These are phyloP conservation scores for Plagodis dolabraria DNA, from an alignment of 2,888 invertebrate genomes.

Conservation along the genomic window DNA sequence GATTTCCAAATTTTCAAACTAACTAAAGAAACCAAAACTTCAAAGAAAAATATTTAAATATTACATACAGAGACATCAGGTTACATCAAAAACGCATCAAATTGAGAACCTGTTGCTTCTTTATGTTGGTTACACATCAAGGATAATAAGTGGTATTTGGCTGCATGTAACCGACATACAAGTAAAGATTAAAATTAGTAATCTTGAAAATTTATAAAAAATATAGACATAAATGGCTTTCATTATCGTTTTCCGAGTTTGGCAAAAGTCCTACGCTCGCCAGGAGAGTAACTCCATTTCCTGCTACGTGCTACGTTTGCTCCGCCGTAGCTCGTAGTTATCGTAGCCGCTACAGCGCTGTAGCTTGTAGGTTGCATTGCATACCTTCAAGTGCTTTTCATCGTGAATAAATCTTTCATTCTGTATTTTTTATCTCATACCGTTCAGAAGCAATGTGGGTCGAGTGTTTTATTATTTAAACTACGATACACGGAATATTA, in stretches of 20 bases:
- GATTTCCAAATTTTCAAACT: too few species aligned
- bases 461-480: constrained; percentile 37
- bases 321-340: constrained; percentile 45
- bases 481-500: background rate
- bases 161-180: too few species aligned
- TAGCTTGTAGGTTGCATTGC: constrained; percentile 53
- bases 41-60: too few species aligned
- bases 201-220: constrained; percentile 33
- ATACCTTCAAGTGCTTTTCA: constrained; percentile 62
- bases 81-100: too few species aligned
- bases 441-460: constrained; percentile 51
- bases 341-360: constrained; percentile 21
- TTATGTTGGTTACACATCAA: too few species aligned
- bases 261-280: constrained; percentile 68
- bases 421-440: constrained; percentile 51
- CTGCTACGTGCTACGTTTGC: constrained; percentile 75
- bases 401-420: constrained; percentile 66
- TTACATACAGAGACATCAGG: too few species aligned
- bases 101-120: too few species aligned
- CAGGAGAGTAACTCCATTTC: constrained; percentile 74
- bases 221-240: constrained; percentile 60
- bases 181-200: constrained; percentile 7
- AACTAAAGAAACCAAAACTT: too few species aligned
- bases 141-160: too few species aligned
- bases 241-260: constrained; percentile 74